Evolutionary conservation across 2,888 invertebrate species (phyloP), one percentile per base, ranked within the genome.

Genomic region (Drosophila hawaiiensis): DNA sequence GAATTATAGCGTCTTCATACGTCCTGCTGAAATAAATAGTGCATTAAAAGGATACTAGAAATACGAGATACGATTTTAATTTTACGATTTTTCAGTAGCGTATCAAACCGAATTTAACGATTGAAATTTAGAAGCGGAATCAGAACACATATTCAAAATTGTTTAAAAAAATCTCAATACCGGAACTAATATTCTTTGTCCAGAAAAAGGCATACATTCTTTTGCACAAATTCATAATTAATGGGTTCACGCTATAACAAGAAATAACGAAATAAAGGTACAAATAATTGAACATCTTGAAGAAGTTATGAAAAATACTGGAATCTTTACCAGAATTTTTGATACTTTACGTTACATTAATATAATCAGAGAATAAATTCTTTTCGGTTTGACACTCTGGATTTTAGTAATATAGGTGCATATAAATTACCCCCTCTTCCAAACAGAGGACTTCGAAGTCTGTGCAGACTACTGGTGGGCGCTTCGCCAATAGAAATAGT

Each of bases 401-500:
- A 16, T 10, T 12, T 22, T 16, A 22, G 22, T 31, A 22, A n/a
- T n/a, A 56, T n/a, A 29, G 29, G 29, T 9, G 5, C 4, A 39
- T 31, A 25, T 3, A 6, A 41, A 47, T 43, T 61, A 53, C 58
- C 2, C 12, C 1, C 2, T 55, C 54, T 12, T n/a, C 25, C n/a
- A 41, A 6, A 19, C 77, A 77, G 7, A 29, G 0, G 2, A 74
- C 39, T 35, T 63, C 41, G 28, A 39, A 77, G n/a, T 79, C 49
- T 9, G n/a, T 39, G 29, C 68, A 80, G 10, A 9, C 6, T 7
- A 5, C 2, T 10, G 41, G 2, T 1, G 37, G 19, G 0, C 0
- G 16, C 0, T 29, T 22, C 3, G 53, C 7, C 1, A 28, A 9
- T 9, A 53, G 14, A 12, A 66, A 35, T 29, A 72, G 14, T 29